Evolutionary conservation across 2,113 vertebrate genomes (phyloP).

Genomic region (Hystrix cristata): DNA sequence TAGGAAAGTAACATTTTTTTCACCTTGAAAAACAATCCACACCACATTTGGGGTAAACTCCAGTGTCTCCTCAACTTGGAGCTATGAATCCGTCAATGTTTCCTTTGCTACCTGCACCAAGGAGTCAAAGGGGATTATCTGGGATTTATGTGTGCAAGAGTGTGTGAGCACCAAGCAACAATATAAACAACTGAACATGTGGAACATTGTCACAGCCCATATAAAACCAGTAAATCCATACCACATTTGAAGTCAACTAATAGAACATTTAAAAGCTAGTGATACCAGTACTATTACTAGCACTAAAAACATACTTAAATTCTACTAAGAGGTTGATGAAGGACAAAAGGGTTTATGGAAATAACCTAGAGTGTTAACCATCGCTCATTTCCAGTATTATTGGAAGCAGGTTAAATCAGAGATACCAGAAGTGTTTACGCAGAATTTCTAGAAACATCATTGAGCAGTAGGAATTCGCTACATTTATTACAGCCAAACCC

Average conservation of each 20-base stretch:
- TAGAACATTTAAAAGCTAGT: background rate
- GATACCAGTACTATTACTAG: background rate
- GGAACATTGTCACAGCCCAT: background rate
- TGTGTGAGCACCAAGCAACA: background rate
- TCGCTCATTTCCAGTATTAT: background rate
- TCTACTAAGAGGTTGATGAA: slow-evolving; percentile 33
- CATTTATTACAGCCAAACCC: background rate
- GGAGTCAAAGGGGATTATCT: background rate
- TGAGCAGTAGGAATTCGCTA: background rate
- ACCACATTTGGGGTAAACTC: background rate
- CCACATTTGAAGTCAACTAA: background rate
- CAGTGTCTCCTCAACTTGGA: background rate
- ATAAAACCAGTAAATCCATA: background rate
- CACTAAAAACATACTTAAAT: slow-evolving; percentile 40
- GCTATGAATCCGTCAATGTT: background rate
- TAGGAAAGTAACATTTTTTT: background rate
- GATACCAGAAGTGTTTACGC: background rate
- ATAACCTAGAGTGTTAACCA: background rate
- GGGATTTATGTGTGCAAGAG: no score
- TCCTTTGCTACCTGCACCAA: background rate
- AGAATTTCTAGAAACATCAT: background rate
- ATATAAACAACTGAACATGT: background rate
- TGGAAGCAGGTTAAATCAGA: slow-evolving; percentile 15
- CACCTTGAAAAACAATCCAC: background rate
- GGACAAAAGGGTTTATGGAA: background rate